Evolutionary conservation across 2,888 invertebrate genomes (phyloP).

Genomic region (Stenodera caucasica): DNA sequence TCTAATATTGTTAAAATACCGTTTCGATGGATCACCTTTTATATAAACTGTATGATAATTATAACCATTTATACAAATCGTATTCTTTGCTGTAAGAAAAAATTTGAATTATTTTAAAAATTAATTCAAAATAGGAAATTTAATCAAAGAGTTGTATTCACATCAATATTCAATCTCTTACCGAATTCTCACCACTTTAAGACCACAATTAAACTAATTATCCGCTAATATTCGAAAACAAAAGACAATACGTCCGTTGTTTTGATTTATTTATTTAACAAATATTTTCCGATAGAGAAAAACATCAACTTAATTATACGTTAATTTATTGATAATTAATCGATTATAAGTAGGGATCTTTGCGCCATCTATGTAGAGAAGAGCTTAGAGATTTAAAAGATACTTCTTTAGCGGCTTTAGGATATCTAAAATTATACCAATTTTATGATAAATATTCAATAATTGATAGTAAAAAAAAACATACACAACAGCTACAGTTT

Average conservation of each 20-base stretch:
- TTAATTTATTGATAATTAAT: slow-evolving; percentile 1
- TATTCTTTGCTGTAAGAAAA: slow-evolving; percentile 28
- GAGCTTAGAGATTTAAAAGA: slow-evolving; percentile 46
- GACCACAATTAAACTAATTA: no score
- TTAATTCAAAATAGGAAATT: no score
- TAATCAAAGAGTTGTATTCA: no score
- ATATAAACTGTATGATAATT: slow-evolving; percentile 42
- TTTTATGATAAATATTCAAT: no score
- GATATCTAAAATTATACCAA: slow-evolving; percentile 44
- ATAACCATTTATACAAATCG: slow-evolving; percentile 38
- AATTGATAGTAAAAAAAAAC: no score
- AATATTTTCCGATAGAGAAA: neutral
- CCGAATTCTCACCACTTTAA: no score
- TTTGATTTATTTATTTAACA: no score
- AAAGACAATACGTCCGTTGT: no score
- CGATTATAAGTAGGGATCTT: slow-evolving; percentile 17
- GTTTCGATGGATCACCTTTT: slow-evolving; percentile 35
- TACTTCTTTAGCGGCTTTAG: slow-evolving; percentile 44
- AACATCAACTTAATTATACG: slow-evolving; percentile 3
- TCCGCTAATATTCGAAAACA: no score
- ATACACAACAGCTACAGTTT: slow-evolving; percentile 46
- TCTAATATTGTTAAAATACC: no score
- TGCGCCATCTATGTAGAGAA: slow-evolving; percentile 48
- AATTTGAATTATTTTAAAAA: no score
- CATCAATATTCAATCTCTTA: no score